Conservation (phyloP, 2,797 vertebrate species). For the Sciurus vulgaris region DNA sequence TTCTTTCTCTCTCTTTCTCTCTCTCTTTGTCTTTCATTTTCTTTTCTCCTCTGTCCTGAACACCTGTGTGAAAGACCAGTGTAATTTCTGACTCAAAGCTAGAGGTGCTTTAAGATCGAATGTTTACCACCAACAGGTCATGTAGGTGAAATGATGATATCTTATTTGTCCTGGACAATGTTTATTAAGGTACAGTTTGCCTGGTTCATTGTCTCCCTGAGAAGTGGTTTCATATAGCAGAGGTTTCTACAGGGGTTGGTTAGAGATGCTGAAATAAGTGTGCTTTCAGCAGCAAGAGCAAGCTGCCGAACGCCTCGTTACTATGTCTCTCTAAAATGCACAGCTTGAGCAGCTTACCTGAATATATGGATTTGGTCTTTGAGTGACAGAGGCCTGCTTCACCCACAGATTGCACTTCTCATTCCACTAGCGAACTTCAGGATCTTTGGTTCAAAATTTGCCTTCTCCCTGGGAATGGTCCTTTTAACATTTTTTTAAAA, state of each 20-base stretch:
- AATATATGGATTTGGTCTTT: background rate
- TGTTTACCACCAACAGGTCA: background rate
- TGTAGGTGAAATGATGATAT: background rate
- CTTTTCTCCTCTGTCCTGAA: background rate
- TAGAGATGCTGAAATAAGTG: slow-evolving; percentile 33
- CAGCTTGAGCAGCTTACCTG: background rate
- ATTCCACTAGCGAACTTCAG: background rate
- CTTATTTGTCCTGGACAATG: background rate
- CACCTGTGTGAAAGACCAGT: background rate
- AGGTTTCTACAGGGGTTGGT: background rate
- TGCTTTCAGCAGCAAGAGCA: background rate
- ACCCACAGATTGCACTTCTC: accelerated
- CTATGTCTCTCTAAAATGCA: background rate
- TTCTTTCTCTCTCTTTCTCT: background rate
- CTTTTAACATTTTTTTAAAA: background rate
- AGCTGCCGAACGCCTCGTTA: background rate
- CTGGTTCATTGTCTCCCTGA: background rate
- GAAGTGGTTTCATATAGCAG: background rate
- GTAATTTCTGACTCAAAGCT: background rate
- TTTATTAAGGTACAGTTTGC: background rate
- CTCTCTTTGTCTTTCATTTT: accelerated
- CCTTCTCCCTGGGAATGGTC: background rate
- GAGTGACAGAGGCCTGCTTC: background rate
- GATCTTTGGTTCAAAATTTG: background rate
- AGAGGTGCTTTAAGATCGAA: background rate